Percentiles rank a stretch among this genome's conserved stretches.
Evolutionary conservation across 2,797 vertebrate species (phyloP).

Genomic region (Peromyscus melanophrys): DNA sequence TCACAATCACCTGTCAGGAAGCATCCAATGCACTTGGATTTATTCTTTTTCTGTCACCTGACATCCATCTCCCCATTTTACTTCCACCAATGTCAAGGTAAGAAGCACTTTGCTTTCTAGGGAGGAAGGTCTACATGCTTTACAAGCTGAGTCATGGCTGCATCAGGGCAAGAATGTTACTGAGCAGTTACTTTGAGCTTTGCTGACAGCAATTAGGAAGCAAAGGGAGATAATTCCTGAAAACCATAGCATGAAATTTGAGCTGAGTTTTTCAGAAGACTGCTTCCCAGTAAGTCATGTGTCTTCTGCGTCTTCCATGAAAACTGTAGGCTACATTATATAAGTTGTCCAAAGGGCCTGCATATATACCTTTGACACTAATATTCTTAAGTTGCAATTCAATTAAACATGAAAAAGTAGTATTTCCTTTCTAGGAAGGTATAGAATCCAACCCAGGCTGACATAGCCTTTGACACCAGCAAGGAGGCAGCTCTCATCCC

Average conservation of each 20-base stretch:
- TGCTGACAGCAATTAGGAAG: conserved; percentile 72
- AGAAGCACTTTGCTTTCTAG: conserved; percentile 62
- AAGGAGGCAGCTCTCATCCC: neutral
- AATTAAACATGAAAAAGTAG: conserved; percentile 46
- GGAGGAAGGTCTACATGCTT: conserved; percentile 6
- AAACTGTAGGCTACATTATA: neutral
- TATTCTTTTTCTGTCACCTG: conserved; percentile 54
- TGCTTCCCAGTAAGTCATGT: conserved; percentile 43
- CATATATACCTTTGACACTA: conserved; percentile 50
- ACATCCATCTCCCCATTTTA: conserved; percentile 66
- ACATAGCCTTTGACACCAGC: neutral
- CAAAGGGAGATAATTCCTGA: conserved; percentile 77
- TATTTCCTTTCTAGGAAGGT: conserved; percentile 40
- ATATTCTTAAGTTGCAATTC: conserved; percentile 24
- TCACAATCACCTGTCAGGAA: conserved; percentile 45
- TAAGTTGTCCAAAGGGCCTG: neutral
- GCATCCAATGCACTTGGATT: conserved; percentile 55
- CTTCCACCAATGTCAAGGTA: conserved; percentile 66
- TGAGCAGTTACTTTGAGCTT: conserved; percentile 71
- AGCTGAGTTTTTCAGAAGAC: conserved; percentile 65
- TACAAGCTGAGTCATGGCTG: conserved; percentile 61
- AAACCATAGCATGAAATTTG: conserved; percentile 73
- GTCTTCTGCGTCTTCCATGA: conserved; percentile 15
- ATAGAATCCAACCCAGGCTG: conserved; percentile 52
- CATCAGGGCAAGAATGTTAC: conserved; percentile 54